Conservation (phyloP, 1,140 invertebrate genomes). For the Bactericera cockerelli region DNA sequence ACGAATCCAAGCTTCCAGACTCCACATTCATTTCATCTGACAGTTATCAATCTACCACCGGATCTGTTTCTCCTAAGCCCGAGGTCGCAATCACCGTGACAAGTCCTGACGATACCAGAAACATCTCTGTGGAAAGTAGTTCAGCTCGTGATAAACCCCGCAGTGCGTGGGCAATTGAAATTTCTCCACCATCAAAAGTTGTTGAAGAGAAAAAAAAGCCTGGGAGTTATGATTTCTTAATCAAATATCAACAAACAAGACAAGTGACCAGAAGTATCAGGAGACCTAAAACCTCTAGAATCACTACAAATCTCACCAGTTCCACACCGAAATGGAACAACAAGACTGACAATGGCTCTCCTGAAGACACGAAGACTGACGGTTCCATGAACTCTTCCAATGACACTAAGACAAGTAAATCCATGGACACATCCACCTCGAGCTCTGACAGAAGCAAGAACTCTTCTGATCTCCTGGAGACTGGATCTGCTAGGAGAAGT, state of each 20-base stretch:
- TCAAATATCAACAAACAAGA: neutral
- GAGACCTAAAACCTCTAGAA: neutral
- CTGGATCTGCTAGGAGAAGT: neutral
- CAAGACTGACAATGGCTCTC: too few species aligned
- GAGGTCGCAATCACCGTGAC: too few species aligned
- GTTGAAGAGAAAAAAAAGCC: neutral
- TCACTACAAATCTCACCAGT: too few species aligned
- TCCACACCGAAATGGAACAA: too few species aligned
- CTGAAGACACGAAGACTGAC: neutral
- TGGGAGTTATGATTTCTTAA: neutral
- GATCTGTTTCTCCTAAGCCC: too few species aligned
- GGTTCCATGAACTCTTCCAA: too few species aligned
- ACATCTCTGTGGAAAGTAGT: too few species aligned
- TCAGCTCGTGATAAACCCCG: neutral
- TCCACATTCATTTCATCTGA: too few species aligned
- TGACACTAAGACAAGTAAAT: neutral
- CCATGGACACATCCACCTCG: neutral
- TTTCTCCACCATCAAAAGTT: neutral
- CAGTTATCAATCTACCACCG: too few species aligned
- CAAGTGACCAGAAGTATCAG: neutral
- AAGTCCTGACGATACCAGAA: too few species aligned
- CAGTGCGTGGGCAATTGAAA: neutral
- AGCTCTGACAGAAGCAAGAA: constrained; percentile 5
- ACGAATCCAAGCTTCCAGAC: too few species aligned
- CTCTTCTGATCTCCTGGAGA: neutral